Evolutionary conservation across 2,888 invertebrate genomes (phyloP).

Genomic region (Cerceris rybyensis): DNA sequence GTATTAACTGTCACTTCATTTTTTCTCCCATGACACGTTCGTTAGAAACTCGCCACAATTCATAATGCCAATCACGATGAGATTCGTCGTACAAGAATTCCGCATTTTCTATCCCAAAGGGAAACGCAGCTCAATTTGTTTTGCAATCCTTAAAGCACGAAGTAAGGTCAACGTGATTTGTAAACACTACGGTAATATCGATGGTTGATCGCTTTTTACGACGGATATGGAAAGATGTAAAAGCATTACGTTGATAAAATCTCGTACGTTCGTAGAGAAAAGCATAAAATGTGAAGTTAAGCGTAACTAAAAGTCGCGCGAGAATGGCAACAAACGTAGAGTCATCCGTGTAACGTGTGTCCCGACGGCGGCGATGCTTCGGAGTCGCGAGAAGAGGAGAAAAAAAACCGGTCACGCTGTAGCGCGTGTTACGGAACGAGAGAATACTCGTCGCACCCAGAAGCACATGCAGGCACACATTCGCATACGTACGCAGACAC

Average conservation of each 20-base stretch:
- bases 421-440: constrained; percentile 16
- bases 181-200: too few species aligned
- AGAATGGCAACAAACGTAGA: neutral
- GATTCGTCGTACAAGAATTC: neutral
- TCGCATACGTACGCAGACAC: neutral
- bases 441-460: constrained; percentile 17
- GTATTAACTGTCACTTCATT: constrained; percentile 38
- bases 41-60: constrained; percentile 16
- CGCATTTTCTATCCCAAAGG: neutral
- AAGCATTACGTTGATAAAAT: too few species aligned
- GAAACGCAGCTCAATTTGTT: too few species aligned
- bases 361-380: constrained; percentile 42
- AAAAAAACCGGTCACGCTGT: constrained; percentile 20
- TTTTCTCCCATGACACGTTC: constrained; percentile 27
- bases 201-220: too few species aligned
- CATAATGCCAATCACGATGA: neutral
- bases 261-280: too few species aligned
- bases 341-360: constrained; percentile 26
- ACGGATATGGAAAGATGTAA: too few species aligned
- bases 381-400: constrained; percentile 15
- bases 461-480: constrained; percentile 1
- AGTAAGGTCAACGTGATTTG: too few species aligned
- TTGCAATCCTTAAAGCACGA: too few species aligned
- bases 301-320: neutral
- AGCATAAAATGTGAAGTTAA: neutral